A percentile compares a stretch with the other conserved stretches of the same genome.
Evolutionary conservation across 2,797 vertebrate genomes (phyloP).

Genomic region (Syngnathus acus): DNA sequence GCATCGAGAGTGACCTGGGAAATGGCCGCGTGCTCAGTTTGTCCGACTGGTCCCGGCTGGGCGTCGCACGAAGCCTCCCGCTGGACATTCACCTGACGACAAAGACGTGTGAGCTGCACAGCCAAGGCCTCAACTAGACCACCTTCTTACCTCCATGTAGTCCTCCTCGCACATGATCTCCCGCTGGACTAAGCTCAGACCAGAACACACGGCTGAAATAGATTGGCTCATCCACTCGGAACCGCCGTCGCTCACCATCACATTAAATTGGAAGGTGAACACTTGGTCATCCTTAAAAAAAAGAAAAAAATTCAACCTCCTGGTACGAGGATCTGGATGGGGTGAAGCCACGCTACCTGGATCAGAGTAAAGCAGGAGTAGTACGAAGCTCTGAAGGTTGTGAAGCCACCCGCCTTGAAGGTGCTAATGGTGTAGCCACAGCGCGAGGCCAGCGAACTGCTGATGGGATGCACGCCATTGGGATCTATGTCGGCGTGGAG

Average conservation of each 20-base stretch:
- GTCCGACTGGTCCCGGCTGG: slow-evolving; percentile 3
- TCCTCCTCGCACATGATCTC: slow-evolving; percentile 72
- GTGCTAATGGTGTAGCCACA: slow-evolving; percentile 62
- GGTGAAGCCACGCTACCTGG: slow-evolving; percentile 24
- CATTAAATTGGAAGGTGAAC: slow-evolving; percentile 62
- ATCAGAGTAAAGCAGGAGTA: slow-evolving; percentile 60
- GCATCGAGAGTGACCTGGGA: slow-evolving; percentile 33
- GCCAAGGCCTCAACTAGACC: background rate
- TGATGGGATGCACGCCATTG: slow-evolving; percentile 31
- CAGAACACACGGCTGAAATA: slow-evolving; percentile 34
- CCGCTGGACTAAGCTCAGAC: slow-evolving; percentile 53
- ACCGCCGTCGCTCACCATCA: slow-evolving; percentile 47
- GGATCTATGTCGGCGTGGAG: slow-evolving; percentile 18
- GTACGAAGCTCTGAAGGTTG: slow-evolving; percentile 58
- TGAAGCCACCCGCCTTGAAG: slow-evolving; percentile 31
- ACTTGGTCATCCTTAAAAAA: slow-evolving; percentile 50
- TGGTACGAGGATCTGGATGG: background rate
- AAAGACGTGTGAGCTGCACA: background rate
- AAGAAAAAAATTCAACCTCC: background rate
- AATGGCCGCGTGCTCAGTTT: slow-evolving; percentile 21
- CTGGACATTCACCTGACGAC: slow-evolving; percentile 42
- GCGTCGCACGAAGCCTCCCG: slow-evolving; percentile 37
- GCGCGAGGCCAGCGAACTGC: slow-evolving; percentile 15
- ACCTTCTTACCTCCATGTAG: slow-evolving; percentile 68
- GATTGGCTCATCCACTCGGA: slow-evolving; percentile 18